Conservation (phyloP, 2,797 vertebrate species). For the Silurus lanzhouensis region DNA sequence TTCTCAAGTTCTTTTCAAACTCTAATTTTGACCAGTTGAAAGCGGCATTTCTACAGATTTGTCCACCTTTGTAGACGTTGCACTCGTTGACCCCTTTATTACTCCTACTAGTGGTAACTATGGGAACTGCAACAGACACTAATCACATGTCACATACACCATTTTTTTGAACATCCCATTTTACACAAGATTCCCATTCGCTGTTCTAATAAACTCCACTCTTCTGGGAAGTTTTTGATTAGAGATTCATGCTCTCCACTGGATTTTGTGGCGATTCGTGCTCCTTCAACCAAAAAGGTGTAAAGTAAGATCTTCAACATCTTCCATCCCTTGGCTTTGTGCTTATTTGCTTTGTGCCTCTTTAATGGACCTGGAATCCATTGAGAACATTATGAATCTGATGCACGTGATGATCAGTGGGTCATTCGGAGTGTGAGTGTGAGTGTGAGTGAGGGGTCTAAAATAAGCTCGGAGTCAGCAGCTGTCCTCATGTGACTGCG, state of each 20-base stretch:
- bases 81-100: background rate
- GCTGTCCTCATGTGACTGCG: constrained; percentile 37
- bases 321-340: too few relatives aligned
- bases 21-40: background rate
- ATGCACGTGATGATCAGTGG: background rate
- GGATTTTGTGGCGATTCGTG: too few relatives aligned
- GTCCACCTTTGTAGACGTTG: background rate
- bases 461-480: constrained; percentile 31
- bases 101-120: background rate
- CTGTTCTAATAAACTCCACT: too few relatives aligned
- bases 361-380: background rate
- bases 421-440: background rate
- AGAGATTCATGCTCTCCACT: too few relatives aligned
- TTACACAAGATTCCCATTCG: too few relatives aligned
- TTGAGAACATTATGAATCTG: background rate
- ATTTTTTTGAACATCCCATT: too few relatives aligned
- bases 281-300: too few relatives aligned
- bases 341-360: too few relatives aligned
- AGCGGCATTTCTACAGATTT: background rate
- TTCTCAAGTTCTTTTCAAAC: background rate
- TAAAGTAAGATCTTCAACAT: too few relatives aligned
- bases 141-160: background rate
- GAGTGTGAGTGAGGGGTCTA: constrained; percentile 11
- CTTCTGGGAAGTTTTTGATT: too few relatives aligned
- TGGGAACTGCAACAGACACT: background rate